Base-by-base conservation (phyloP, 2,797 vertebrate genomes). In the Eospalax fontanierii region DNA sequence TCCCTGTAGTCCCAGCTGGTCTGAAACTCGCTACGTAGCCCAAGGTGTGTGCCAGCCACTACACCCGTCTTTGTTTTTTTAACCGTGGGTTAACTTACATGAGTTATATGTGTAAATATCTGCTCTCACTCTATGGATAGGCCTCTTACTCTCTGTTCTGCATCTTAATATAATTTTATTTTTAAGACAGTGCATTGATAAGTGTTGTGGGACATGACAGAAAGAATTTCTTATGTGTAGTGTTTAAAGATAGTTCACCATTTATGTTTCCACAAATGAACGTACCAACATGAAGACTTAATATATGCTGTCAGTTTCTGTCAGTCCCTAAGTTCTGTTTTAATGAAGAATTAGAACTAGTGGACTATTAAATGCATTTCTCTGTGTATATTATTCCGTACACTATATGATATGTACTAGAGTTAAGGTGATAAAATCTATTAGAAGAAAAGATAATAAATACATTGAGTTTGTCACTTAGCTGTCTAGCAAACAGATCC, bases 71-170 rank as follows among this genome's bases (percentile, higher is more conserved):
- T n/a, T n/a, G n/a, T n/a, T n/a, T n/a, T n/a, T n/a, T n/a, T n/a
- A n/a, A n/a, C n/a, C n/a, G n/a, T n/a, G n/a, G n/a, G n/a, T n/a
- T n/a, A 28, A 70, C 38, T 38, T 83, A 73, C 86, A 26, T 93
- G 73, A n/a, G 4, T 66, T 73, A 50, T 82, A 57, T 14, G 3
- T 94, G 24, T 91, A 86, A 90, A 78, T 74, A 76, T 65, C 63
- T 94, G 30, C 50, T 85, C 33, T 95, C 8, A 40, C 9, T 87
- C n/a, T 76, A 26, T 91, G n/a, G 18, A 68, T 91, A 18, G 6
- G 94, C 80, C 91, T 96, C 61, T 88, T 50, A 70, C 15, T 89
- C 33, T 93, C n/a, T 93, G 40, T 88, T 66, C 54, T 89, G 18
- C 46, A 11, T 86, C 80, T 83, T 90, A n/a, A 92, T 57, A 57